Evolutionary conservation across 2,797 vertebrate species (phyloP).

Genomic region (Epinephelus coioides): DNA sequence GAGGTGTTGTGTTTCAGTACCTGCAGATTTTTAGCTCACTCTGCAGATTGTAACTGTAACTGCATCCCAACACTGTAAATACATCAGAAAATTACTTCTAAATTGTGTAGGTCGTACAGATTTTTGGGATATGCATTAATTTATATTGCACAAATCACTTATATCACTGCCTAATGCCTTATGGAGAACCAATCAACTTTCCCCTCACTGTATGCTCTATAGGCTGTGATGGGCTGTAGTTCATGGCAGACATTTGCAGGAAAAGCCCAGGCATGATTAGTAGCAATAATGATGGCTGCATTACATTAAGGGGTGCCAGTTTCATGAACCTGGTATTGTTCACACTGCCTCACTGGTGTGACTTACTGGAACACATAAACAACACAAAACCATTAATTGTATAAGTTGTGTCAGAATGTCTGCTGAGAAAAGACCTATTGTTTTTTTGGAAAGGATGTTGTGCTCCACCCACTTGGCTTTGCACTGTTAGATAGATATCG

Average conservation of each 20-base stretch:
- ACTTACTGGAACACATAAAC: not conserved
- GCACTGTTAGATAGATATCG: not conserved
- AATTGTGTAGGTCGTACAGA: not conserved
- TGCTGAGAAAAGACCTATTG: not conserved
- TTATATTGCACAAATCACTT: not conserved
- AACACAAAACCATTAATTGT: conserved; percentile 3
- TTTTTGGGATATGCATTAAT: not conserved
- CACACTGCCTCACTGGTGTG: conserved; percentile 11
- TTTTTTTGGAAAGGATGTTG: not conserved
- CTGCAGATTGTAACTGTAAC: conserved; percentile 22
- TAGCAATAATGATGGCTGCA: not conserved
- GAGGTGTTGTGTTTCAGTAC: not conserved
- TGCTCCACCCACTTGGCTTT: not conserved
- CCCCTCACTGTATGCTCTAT: not conserved
- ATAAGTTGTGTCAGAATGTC: not conserved
- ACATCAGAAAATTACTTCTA: not conserved
- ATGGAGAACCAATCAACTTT: not conserved
- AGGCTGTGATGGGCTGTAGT: not conserved
- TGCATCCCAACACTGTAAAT: conserved; percentile 14
- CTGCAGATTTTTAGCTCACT: conserved; percentile 21
- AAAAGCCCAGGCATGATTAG: conserved; percentile 4
- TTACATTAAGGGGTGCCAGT: not conserved
- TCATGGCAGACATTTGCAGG: not conserved
- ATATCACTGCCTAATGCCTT: not conserved
- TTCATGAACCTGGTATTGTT: not conserved